Evolutionary conservation across 2,797 vertebrate genomes (phyloP).

Genomic region (Gallinago stenura): DNA sequence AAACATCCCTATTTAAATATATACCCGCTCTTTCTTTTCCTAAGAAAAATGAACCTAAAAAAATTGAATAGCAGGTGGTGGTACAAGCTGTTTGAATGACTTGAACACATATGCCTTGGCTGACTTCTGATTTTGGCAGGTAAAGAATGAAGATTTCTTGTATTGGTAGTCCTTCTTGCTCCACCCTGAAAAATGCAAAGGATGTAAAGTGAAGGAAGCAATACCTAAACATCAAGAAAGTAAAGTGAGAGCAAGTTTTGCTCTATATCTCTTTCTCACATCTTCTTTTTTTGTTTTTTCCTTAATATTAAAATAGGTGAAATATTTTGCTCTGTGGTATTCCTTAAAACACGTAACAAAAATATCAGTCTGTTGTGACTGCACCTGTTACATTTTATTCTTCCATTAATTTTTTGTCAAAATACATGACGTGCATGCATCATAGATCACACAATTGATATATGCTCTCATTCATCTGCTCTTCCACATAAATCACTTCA

Average conservation of each 20-base stretch:
- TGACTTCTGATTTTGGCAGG: neutral
- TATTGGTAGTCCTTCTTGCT: neutral
- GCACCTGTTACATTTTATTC: neutral
- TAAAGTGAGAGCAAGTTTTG: neutral
- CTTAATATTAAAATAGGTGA: neutral
- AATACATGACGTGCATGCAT: neutral
- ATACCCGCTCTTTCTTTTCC: neutral
- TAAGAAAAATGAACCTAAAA: neutral
- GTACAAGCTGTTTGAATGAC: neutral
- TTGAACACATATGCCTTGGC: neutral
- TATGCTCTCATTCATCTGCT: neutral
- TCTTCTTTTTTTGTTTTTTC: neutral
- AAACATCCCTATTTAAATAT: neutral
- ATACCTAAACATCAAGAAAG: neutral
- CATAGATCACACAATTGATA: constrained; percentile 2
- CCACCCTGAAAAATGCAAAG: neutral
- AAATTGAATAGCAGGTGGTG: neutral
- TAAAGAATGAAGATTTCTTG: neutral
- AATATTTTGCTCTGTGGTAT: neutral
- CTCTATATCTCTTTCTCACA: neutral
- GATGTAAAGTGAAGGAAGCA: neutral
- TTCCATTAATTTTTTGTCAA: neutral
- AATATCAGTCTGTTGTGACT: neutral
- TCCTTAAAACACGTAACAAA: neutral
- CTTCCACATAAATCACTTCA: constrained; percentile 7